phyloP scores from a whole-genome alignment of 2,113 vertebrate species.

The Mormyrus lacerda region DNA sequence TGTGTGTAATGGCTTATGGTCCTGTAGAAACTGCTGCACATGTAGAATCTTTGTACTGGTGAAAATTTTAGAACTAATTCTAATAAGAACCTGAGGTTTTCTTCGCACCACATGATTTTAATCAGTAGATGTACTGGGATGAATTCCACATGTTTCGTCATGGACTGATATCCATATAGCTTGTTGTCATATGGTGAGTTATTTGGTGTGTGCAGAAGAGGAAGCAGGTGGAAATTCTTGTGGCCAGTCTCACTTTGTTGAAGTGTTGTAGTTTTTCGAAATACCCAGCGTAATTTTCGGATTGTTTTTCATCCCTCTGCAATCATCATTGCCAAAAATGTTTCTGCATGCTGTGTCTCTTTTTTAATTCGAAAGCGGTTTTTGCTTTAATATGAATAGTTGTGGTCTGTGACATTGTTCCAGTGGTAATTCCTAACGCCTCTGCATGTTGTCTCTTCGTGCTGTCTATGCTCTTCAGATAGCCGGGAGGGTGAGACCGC shows the following conservation, averaged over 20 bases:
- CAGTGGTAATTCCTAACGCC: background rate
- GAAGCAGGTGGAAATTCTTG: background rate
- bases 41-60: background rate
- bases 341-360: background rate
- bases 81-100: background rate
- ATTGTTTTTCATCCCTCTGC: background rate
- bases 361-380: background rate
- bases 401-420: background rate
- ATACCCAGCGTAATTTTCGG: background rate
- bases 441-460: background rate
- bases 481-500: slow-evolving; percentile 76
- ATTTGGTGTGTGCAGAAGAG: background rate
- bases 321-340: background rate
- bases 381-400: background rate
- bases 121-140: background rate
- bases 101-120: background rate
- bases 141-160: background rate
- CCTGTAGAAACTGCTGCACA: background rate
- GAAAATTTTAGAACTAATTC: background rate
- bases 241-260: background rate
- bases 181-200: background rate
- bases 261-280: background rate
- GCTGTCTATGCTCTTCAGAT: slow-evolving; percentile 51
- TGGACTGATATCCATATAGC: background rate
- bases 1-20: background rate